These are phyloP conservation scores for Parapristionchus giblindavisi DNA, from an alignment of 2,888 invertebrate genomes.

Conservation along the genomic window DNA sequence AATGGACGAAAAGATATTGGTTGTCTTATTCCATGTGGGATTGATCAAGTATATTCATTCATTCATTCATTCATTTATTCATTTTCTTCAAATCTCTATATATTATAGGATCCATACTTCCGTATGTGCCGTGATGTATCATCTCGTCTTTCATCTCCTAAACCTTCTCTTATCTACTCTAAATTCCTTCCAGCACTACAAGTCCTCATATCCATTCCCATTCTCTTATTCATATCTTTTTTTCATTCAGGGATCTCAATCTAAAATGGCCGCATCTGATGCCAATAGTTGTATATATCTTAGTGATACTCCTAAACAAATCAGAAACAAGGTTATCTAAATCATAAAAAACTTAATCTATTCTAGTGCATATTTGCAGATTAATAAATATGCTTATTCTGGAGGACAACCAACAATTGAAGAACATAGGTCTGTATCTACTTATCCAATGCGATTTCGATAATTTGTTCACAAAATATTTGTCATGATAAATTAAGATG, in stretches of 20 bases:
- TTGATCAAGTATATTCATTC: conserved; percentile 82
- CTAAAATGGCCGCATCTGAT: conserved; percentile 99
- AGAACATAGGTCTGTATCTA: conserved; percentile 80
- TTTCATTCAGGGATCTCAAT: conserved; percentile 94
- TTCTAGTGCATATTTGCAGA: conserved; percentile 72
- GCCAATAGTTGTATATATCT: conserved; percentile 90
- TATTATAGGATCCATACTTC: conserved; percentile 90
- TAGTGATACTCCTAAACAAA: conserved; percentile 92
- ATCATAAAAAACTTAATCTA: not conserved
- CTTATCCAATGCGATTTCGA: too few relatives aligned
- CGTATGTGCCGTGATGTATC: conserved; percentile 98
- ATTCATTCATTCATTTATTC: too few relatives aligned
- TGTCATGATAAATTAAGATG: too few relatives aligned
- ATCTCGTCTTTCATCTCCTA: conserved; percentile 84
- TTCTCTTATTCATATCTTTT: too few relatives aligned
- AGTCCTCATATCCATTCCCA: conserved; percentile 48
- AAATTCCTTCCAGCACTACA: conserved; percentile 92
- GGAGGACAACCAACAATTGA: conserved; percentile 93
- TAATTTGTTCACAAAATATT: too few relatives aligned
- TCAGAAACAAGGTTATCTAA: conserved; percentile 85
- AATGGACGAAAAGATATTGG: conserved; percentile 79
- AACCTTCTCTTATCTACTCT: conserved; percentile 85
- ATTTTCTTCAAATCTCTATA: conserved; percentile 8
- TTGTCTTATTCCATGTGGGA: conserved; percentile 94
- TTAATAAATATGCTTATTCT: conserved; percentile 94